These are phyloP conservation scores for Boloria euphrosyne DNA, from an alignment of 2,888 invertebrate species.

Conservation along the genomic window DNA sequence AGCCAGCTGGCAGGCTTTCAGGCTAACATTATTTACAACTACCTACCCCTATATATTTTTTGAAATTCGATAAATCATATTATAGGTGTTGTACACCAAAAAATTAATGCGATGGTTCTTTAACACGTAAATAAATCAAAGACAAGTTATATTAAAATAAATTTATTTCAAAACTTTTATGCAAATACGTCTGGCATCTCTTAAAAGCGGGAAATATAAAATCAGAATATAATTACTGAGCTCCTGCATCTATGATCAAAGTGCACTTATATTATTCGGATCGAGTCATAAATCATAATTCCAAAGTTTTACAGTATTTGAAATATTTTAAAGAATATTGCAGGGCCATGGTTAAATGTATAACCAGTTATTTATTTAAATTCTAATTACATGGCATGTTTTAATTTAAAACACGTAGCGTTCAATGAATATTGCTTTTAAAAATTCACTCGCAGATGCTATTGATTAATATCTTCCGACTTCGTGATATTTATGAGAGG, in stretches of 20 bases:
- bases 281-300: slow-evolving; percentile 1
- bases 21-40: background rate
- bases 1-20: slow-evolving; percentile 15
- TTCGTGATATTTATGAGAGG: slow-evolving; percentile 24
- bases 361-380: too few species aligned
- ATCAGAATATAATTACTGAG: slow-evolving; percentile 27
- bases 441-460: slow-evolving; percentile 6
- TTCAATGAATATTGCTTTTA: background rate
- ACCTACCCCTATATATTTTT: slow-evolving; percentile 3
- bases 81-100: too few species aligned
- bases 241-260: slow-evolving; percentile 34
- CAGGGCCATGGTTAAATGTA: too few species aligned
- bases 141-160: too few species aligned
- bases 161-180: background rate
- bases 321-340: too few species aligned
- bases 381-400: too few species aligned
- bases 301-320: slow-evolving; percentile 1
- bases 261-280: slow-evolving; percentile 21
- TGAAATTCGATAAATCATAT: background rate
- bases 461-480: slow-evolving; percentile 26
- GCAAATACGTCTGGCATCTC: slow-evolving; percentile 25
- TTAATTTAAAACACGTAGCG: background rate
- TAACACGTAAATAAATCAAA: too few species aligned
- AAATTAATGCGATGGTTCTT: too few species aligned
- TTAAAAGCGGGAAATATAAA: slow-evolving; percentile 21